These are phyloP conservation scores for Candoia aspera DNA, from an alignment of 2,113 vertebrate species.

Conservation along the genomic window DNA sequence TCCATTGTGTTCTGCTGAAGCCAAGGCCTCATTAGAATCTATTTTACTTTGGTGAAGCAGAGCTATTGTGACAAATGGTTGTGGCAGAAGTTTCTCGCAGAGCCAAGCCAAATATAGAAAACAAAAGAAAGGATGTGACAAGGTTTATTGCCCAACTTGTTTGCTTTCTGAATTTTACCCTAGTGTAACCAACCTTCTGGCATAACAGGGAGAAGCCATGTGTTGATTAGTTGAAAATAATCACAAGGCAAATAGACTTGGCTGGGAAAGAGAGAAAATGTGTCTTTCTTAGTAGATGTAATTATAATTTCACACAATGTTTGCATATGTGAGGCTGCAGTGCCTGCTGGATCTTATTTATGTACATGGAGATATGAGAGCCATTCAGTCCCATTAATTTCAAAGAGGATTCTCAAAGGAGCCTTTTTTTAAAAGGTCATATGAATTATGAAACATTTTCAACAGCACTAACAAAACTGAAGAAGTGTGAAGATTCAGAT, in stretches of 20 bases:
- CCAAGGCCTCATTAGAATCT: slow-evolving; percentile 4
- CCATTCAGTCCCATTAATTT: slow-evolving; percentile 63
- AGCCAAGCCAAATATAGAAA: slow-evolving; percentile 21
- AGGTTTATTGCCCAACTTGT: slow-evolving; percentile 25
- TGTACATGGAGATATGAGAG: slow-evolving; percentile 46
- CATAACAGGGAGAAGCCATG: slow-evolving; percentile 24
- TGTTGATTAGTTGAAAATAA: slow-evolving; percentile 35
- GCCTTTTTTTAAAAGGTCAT: slow-evolving; percentile 23
- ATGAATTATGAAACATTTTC: slow-evolving; percentile 54
- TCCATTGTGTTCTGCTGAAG: not conserved
- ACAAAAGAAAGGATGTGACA: slow-evolving; percentile 25
- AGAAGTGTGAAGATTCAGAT: slow-evolving; percentile 20
- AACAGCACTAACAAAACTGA: slow-evolving; percentile 50
- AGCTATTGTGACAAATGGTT: slow-evolving; percentile 28
- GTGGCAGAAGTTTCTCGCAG: slow-evolving; percentile 14
- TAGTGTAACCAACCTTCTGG: slow-evolving; percentile 16
- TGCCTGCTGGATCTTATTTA: slow-evolving; percentile 57
- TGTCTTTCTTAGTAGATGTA: slow-evolving; percentile 51
- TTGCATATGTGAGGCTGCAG: slow-evolving; percentile 55
- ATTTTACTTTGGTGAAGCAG: slow-evolving; percentile 14
- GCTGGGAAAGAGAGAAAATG: slow-evolving; percentile 48
- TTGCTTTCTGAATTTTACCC: not conserved
- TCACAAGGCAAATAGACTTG: slow-evolving; percentile 7
- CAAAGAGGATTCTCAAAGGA: slow-evolving; percentile 51
- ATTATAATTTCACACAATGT: slow-evolving; percentile 62